phyloP scores from a whole-genome alignment of 2,113 vertebrate genomes.

The Scolopax mira region DNA sequence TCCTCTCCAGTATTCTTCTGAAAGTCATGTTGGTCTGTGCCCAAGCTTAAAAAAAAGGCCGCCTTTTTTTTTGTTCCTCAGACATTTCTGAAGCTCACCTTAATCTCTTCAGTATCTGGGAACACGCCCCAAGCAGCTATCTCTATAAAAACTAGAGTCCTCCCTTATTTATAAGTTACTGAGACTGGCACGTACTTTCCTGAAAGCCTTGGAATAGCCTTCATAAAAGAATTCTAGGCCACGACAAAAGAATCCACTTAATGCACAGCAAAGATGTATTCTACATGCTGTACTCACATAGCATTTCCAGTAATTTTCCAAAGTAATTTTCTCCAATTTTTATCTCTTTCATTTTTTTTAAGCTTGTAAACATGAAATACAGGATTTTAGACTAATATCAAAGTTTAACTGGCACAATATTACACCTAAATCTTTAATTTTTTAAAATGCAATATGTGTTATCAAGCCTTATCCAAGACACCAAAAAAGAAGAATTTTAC shows the following conservation, averaged over 20 bases:
- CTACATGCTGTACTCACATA: background rate
- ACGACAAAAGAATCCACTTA: background rate
- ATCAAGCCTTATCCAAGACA: background rate
- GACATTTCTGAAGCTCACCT: background rate
- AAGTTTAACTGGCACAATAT: background rate
- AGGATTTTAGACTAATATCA: background rate
- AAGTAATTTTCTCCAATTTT: background rate
- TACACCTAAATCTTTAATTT: background rate
- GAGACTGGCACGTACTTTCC: background rate
- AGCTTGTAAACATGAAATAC: background rate
- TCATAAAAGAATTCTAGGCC: background rate
- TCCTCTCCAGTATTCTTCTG: background rate
- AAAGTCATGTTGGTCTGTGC: background rate
- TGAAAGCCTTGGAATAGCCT: background rate
- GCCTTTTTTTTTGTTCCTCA: background rate
- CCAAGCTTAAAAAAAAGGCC: rapidly evolving
- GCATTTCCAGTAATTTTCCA: background rate
- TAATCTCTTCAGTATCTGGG: background rate
- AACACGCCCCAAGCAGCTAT: background rate
- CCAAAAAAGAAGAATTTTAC: background rate
- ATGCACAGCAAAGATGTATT: background rate
- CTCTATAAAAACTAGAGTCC: background rate
- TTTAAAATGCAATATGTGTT: background rate
- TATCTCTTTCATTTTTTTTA: background rate
- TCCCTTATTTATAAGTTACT: background rate